Conservation (phyloP, 2,113 vertebrate species). For the Semnopithecus entellus region DNA sequence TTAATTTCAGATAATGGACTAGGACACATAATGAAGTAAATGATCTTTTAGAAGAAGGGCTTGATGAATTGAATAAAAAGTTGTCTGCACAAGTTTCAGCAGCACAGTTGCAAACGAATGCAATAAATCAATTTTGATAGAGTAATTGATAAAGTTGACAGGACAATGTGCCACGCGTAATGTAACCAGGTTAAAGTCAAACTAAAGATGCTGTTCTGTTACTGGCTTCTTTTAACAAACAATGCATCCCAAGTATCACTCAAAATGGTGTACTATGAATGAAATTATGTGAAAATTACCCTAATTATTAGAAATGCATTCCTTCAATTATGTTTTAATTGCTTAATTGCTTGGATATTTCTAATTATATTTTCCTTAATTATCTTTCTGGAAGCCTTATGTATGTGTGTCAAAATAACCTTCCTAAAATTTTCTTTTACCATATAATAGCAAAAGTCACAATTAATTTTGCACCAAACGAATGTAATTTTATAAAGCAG, state of each 20-base stretch:
- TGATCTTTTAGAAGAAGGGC: constrained; percentile 35
- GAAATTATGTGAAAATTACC: neutral
- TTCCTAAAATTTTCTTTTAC: neutral
- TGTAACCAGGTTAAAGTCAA: constrained; percentile 22
- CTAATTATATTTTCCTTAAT: neutral
- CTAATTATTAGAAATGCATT: neutral
- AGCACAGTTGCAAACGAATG: neutral
- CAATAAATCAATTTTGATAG: constrained; percentile 31
- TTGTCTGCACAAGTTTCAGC: neutral
- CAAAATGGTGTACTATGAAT: neutral
- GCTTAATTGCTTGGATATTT: neutral
- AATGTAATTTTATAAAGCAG: neutral
- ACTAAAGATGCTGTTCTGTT: neutral
- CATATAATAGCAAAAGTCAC: no score
- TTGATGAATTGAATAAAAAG: constrained; percentile 37
- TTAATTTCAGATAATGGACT: neutral
- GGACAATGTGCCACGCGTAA: neutral
- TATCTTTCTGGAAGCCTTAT: neutral
- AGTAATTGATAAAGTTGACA: constrained; percentile 35
- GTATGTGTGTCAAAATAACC: neutral
- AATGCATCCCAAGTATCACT: neutral
- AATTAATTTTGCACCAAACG: no score
- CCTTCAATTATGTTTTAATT: neutral
- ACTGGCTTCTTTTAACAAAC: neutral
- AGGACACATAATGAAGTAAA: constrained; percentile 61